Conservation (phyloP, 2,797 vertebrate species). For the Phoebastria nigripes region DNA sequence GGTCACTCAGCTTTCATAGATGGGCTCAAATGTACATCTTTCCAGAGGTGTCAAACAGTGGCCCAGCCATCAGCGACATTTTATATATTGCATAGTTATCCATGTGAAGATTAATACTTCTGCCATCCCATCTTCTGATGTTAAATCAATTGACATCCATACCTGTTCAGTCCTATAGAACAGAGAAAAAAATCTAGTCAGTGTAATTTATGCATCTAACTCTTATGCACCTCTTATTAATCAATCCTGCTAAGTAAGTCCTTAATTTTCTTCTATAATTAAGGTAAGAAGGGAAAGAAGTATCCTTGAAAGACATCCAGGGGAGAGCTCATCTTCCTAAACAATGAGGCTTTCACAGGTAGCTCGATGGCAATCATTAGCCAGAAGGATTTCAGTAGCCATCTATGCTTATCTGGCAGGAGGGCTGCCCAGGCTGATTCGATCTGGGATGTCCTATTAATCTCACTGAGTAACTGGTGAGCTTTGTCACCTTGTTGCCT, state of each 20-base stretch:
- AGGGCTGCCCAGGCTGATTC: neutral
- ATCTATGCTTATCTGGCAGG: rapidly evolving
- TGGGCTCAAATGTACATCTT: neutral
- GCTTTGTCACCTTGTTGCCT: neutral
- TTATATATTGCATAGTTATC: neutral
- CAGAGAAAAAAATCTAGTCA: neutral
- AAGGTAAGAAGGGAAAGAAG: neutral
- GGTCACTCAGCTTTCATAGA: neutral
- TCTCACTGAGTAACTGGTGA: neutral
- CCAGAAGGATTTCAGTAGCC: neutral
- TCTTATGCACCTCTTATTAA: neutral
- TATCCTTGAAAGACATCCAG: neutral
- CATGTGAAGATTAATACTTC: neutral
- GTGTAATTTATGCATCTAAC: neutral
- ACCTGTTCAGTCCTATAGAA: neutral
- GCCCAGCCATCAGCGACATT: neutral
- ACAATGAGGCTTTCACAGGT: neutral
- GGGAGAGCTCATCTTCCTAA: neutral
- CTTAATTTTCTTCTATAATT: neutral
- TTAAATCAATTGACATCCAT: neutral
- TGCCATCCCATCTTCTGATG: neutral
- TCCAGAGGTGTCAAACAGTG: neutral
- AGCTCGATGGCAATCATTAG: neutral
- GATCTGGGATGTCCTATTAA: neutral
- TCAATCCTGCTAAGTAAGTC: neutral